A percentile compares a stretch with the other conserved stretches of the same genome.
These are phyloP conservation scores for Cryptosula pallasiana DNA, from an alignment of 2,888 invertebrate species.

Conservation along the genomic window DNA sequence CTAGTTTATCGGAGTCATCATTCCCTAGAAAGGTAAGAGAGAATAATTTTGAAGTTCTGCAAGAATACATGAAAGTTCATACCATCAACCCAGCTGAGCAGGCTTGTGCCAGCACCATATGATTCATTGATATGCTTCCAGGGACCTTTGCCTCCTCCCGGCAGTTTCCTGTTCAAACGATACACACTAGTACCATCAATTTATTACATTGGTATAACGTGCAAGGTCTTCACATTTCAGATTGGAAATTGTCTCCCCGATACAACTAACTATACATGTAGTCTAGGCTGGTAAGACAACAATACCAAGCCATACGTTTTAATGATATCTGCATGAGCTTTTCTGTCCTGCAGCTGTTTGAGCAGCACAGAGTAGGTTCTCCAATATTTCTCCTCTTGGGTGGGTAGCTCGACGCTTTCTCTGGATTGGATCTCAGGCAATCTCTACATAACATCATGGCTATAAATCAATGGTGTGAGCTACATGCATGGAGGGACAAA, in stretches of 20 bases:
- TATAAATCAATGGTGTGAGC: too few species aligned
- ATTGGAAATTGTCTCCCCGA: too few species aligned
- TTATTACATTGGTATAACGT: too few species aligned
- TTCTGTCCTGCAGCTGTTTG: background rate
- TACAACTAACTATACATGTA: too few species aligned
- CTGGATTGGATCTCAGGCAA: background rate
- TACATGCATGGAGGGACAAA: too few species aligned
- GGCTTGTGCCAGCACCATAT: slow-evolving; percentile 12
- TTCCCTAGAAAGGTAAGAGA: too few species aligned
- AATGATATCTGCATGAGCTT: background rate
- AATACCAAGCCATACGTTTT: background rate
- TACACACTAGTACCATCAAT: too few species aligned
- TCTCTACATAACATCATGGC: background rate
- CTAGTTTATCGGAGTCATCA: too few species aligned
- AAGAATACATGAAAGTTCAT: too few species aligned
- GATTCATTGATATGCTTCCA: slow-evolving; percentile 18
- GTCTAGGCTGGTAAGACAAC: too few species aligned
- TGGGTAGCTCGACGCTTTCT: background rate
- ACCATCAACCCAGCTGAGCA: slow-evolving; percentile 22
- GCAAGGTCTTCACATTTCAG: too few species aligned
- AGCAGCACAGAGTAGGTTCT: background rate
- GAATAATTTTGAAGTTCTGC: too few species aligned
- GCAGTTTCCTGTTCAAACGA: slow-evolving; percentile 10
- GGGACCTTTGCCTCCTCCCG: slow-evolving; percentile 12
- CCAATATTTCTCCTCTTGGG: background rate